Percentiles rank a stretch among this genome's conserved stretches.
Evolutionary conservation across 2,797 vertebrate species (phyloP).

Genomic region (Spondyliosoma cantharus): DNA sequence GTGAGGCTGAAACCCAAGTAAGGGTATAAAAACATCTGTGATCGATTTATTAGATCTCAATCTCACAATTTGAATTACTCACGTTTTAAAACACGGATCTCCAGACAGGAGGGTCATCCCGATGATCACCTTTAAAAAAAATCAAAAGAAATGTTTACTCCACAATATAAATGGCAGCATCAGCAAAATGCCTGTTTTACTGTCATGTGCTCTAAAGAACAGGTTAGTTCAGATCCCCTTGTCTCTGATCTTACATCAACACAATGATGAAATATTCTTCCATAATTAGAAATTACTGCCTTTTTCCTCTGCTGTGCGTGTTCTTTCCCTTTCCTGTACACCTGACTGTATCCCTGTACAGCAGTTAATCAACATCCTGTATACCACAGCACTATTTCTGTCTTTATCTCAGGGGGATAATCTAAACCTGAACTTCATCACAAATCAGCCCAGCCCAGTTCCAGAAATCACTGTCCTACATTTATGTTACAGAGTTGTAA

Average conservation of each 20-base stretch:
- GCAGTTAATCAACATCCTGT: neutral
- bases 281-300: neutral
- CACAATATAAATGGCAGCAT: neutral
- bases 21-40: neutral
- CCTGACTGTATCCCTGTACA: neutral
- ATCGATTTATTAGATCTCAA: neutral
- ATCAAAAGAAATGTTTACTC: neutral
- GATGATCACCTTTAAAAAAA: slow-evolving; percentile 88
- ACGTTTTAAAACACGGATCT: slow-evolving; percentile 99
- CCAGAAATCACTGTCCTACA: neutral
- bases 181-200: neutral
- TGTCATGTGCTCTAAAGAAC: neutral
- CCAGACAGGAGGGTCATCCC: slow-evolving; percentile 96
- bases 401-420: neutral
- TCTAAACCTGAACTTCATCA: neutral
- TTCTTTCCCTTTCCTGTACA: slow-evolving; percentile 5
- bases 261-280: neutral
- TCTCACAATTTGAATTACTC: slow-evolving; percentile 73
- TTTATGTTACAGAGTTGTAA: neutral
- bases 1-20: neutral
- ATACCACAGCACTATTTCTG: neutral
- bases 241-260: neutral
- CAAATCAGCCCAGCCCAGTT: neutral
- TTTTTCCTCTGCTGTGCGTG: neutral
- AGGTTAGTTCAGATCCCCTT: neutral